A percentile compares a stretch with the other conserved stretches of the same genome.
phyloP scores from a whole-genome alignment of 2,797 vertebrate species.

The Tolypeutes matacus region DNA sequence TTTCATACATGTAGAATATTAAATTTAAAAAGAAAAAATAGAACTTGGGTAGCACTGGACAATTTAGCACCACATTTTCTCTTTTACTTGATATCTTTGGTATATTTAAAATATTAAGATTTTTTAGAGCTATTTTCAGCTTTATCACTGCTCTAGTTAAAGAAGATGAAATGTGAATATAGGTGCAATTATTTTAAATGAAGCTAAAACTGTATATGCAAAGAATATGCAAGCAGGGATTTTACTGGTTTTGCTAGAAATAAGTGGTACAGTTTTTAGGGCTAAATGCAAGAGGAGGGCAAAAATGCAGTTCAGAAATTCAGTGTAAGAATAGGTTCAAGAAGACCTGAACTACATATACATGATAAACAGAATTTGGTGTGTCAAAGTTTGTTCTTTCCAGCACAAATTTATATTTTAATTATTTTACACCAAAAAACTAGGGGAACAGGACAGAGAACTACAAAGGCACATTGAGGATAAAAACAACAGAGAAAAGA shows the following conservation, averaged over 20 bases:
- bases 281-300: background rate
- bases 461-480: background rate
- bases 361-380: background rate
- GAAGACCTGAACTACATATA: slow-evolving; percentile 35
- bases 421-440: background rate
- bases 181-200: background rate
- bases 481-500: background rate
- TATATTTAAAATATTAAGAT: background rate
- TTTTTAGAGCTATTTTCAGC: background rate
- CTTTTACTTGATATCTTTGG: slow-evolving; percentile 10
- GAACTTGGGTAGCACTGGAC: background rate
- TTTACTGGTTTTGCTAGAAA: background rate
- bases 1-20: background rate
- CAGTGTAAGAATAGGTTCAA: background rate
- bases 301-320: background rate
- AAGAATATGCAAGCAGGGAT: background rate
- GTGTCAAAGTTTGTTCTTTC: slow-evolving; percentile 26
- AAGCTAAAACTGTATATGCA: background rate
- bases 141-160: background rate
- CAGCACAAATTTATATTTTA: slow-evolving; percentile 4
- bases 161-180: background rate
- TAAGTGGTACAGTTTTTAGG: background rate
- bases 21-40: background rate
- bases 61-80: background rate
- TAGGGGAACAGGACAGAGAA: background rate